These are phyloP conservation scores for Uria lomvia DNA, from an alignment of 2,113 vertebrate species.

Conservation along the genomic window DNA sequence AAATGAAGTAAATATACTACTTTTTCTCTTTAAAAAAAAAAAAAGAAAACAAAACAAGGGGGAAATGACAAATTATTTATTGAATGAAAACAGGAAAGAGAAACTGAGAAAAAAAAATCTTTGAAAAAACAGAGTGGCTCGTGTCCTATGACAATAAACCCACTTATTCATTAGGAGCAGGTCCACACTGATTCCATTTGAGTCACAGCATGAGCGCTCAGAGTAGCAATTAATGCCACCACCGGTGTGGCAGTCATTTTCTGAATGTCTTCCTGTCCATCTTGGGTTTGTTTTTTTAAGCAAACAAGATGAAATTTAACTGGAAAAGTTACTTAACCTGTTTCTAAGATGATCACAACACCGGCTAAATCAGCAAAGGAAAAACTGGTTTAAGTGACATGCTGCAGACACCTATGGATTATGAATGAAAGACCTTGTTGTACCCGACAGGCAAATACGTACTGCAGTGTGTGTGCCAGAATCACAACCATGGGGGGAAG, in stretches of 20 bases:
- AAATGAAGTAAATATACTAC: neutral
- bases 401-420: neutral
- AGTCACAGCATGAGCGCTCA: conserved; percentile 55
- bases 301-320: neutral
- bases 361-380: neutral
- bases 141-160: conserved; percentile 45
- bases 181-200: conserved; percentile 48
- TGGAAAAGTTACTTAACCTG: neutral
- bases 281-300: neutral
- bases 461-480: neutral
- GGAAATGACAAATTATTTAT: conserved; percentile 20
- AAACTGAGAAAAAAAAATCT: neutral
- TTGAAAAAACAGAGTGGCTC: conserved; percentile 1
- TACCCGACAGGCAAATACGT: neutral
- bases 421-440: neutral
- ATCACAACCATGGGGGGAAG: neutral
- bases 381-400: neutral
- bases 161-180: conserved; percentile 63
- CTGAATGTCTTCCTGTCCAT: conserved; percentile 20
- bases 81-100: neutral
- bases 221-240: conserved; percentile 61
- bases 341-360: neutral
- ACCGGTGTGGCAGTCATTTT: conserved; percentile 26
- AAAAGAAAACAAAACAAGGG: neutral
- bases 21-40: neutral